A percentile compares a stretch with the other conserved stretches of the same genome.
phyloP scores from a whole-genome alignment of 2,797 vertebrate genomes.

The Brachymystax lenok region DNA sequence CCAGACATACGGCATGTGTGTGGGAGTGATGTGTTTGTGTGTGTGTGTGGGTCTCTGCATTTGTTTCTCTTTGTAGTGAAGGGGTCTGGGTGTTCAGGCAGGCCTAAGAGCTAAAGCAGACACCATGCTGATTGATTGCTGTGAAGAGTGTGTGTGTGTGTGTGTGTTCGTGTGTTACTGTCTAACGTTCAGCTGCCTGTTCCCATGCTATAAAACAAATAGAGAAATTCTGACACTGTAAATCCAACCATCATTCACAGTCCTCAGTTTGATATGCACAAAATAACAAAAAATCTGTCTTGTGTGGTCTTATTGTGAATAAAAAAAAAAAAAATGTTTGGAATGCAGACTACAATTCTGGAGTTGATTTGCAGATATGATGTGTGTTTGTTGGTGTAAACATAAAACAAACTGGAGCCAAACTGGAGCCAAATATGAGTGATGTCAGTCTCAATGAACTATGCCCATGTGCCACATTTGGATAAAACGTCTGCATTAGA shows the following conservation, averaged over 20 bases:
- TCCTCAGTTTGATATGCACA: background rate
- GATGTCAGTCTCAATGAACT: constrained; percentile 15
- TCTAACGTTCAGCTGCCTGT: background rate
- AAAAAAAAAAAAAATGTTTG: background rate
- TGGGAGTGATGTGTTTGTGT: constrained; percentile 16
- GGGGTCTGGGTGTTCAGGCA: background rate
- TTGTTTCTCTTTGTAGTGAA: constrained; percentile 2
- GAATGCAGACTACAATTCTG: constrained; percentile 6
- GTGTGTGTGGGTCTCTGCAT: background rate
- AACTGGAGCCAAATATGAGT: background rate
- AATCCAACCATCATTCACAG: background rate
- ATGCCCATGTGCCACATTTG: background rate
- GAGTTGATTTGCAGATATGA: constrained; percentile 20
- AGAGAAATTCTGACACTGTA: background rate
- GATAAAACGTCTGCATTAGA: background rate
- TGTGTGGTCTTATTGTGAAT: constrained; percentile 13
- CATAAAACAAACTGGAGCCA: background rate
- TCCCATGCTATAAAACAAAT: constrained; percentile 16
- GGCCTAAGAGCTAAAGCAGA: background rate
- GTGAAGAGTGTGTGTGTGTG: background rate
- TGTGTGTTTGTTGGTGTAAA: constrained; percentile 10
- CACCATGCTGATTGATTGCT: constrained; percentile 4
- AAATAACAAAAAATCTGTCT: constrained; percentile 1
- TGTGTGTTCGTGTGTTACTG: constrained; percentile 8
- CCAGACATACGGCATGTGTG: background rate